Conservation (phyloP, 2,888 invertebrate genomes). For the Oxyteleia sp. region DNA sequence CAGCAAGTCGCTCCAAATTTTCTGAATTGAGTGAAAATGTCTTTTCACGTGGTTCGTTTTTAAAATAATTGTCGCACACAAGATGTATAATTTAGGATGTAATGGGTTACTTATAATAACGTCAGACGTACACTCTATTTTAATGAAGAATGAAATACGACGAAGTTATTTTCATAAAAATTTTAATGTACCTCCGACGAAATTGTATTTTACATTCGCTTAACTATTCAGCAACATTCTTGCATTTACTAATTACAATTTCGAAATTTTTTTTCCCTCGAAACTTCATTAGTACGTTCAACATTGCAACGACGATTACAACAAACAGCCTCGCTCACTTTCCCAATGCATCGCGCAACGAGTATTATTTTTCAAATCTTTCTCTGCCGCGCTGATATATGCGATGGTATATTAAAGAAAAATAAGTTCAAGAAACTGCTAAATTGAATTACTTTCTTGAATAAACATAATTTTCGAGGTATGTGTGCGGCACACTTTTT, state of each 20-base stretch:
- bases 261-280: slow-evolving; percentile 11
- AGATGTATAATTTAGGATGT: slow-evolving; percentile 31
- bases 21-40: not conserved
- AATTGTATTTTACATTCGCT: slow-evolving; percentile 24
- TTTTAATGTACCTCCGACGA: slow-evolving; percentile 28
- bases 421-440: slow-evolving; percentile 13
- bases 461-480: slow-evolving; percentile 16
- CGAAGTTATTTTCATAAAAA: slow-evolving; percentile 36
- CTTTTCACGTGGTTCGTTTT: slow-evolving; percentile 17
- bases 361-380: slow-evolving; percentile 12
- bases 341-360: not conserved
- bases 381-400: not conserved
- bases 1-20: not conserved
- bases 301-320: slow-evolving; percentile 13
- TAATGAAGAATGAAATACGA: slow-evolving; percentile 33
- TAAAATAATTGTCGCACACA: slow-evolving; percentile 26
- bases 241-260: slow-evolving; percentile 29
- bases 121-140: slow-evolving; percentile 27
- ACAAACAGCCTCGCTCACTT: slow-evolving; percentile 6
- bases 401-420: slow-evolving; percentile 19
- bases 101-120: slow-evolving; percentile 41
- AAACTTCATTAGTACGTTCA: slow-evolving; percentile 27
- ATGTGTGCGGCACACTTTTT: slow-evolving; percentile 3
- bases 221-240: slow-evolving; percentile 25
- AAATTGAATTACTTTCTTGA: slow-evolving; percentile 15